Conservation (phyloP, 2,113 vertebrate genomes). For the Dunckerocampus dactyliophorus region DNA sequence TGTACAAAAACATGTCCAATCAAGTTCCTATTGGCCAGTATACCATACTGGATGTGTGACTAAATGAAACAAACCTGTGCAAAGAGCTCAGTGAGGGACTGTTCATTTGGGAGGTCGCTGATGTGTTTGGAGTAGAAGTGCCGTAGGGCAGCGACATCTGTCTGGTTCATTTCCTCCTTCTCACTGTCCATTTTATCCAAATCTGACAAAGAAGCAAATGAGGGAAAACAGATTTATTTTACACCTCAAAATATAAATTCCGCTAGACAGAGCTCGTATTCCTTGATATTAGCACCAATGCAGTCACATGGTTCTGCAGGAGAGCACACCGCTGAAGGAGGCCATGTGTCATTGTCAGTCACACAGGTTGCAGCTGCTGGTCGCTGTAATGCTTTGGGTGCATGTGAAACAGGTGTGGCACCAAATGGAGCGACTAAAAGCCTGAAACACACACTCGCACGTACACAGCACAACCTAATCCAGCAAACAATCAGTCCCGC, state of each 20-base stretch:
- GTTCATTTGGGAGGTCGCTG: constrained; percentile 79
- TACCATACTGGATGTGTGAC: neutral
- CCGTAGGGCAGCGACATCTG: constrained; percentile 87
- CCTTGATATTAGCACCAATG: neutral
- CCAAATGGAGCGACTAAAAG: constrained; percentile 7
- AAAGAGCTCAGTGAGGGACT: constrained; percentile 83
- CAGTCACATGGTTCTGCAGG: neutral
- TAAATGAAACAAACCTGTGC: constrained; percentile 78
- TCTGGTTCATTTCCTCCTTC: constrained; percentile 91
- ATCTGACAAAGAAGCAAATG: constrained; percentile 68
- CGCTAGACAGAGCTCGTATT: neutral
- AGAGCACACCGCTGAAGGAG: neutral
- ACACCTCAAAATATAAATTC: neutral
- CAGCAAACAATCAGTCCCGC: neutral
- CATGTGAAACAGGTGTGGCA: constrained; percentile 34
- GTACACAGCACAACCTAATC: neutral
- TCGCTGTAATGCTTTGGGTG: constrained; percentile 16
- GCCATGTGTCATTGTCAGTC: constrained; percentile 38
- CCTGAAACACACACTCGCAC: neutral
- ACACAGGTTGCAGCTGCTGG: constrained; percentile 21
- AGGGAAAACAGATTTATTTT: neutral
- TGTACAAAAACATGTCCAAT: neutral
- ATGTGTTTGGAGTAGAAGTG: constrained; percentile 94
- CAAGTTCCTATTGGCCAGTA: neutral
- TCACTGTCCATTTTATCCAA: constrained; percentile 93